Evolutionary conservation across 2,113 vertebrate genomes (phyloP).

Genomic region (Chauna torquata): DNA sequence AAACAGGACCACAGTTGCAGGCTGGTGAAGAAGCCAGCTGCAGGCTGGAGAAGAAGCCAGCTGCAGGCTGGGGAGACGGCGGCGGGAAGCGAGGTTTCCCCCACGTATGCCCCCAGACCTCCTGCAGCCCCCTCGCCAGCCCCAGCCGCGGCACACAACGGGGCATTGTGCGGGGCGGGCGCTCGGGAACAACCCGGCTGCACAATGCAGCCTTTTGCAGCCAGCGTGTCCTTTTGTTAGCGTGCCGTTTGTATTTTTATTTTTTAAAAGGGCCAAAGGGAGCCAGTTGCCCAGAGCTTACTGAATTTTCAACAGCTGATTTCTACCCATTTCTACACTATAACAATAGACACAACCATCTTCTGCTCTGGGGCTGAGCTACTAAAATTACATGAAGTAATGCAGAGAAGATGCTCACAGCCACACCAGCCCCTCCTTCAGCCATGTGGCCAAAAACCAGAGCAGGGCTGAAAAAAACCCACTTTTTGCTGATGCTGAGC

Average conservation of each 20-base stretch:
- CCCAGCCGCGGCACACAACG: background rate
- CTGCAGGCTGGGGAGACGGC: background rate
- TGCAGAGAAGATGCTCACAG: background rate
- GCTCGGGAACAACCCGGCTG: background rate
- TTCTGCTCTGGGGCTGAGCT: background rate
- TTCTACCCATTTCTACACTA: background rate
- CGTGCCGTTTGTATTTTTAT: background rate
- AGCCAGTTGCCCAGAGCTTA: background rate
- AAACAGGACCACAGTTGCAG: background rate
- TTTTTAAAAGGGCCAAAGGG: background rate
- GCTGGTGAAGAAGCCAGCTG: background rate
- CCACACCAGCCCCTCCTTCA: background rate
- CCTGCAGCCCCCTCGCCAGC: background rate
- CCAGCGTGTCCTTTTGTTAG: background rate
- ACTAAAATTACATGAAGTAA: background rate
- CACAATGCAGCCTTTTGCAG: slow-evolving; percentile 51
- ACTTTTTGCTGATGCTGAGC: background rate
- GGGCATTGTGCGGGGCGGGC: background rate
- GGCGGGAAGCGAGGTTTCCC: background rate
- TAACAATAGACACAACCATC: background rate
- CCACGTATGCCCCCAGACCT: background rate
- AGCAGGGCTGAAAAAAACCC: background rate
- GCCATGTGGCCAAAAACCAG: background rate
- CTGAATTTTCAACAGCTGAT: background rate
- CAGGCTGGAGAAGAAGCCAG: background rate